Percentiles rank a stretch among this genome's conserved stretches.
Conservation (phyloP, 2,797 vertebrate genomes). For the Sphenodon punctatus region DNA sequence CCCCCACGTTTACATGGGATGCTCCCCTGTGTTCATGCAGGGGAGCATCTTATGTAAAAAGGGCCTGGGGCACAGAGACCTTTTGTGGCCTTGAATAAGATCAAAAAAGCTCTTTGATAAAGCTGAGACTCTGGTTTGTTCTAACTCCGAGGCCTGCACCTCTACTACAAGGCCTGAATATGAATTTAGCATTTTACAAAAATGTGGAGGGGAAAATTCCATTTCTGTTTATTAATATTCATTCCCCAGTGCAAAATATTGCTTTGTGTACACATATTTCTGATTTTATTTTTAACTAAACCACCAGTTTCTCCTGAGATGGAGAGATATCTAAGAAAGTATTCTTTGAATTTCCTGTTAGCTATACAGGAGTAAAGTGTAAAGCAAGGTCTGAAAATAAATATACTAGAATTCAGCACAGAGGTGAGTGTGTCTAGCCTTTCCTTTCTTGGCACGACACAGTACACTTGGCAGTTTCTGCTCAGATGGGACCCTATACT, state of each 20-base stretch:
- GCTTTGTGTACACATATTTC: neutral
- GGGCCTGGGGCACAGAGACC: too few relatives aligned
- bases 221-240: neutral
- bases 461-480: neutral
- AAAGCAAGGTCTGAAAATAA: neutral
- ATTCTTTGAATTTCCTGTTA: neutral
- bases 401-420: neutral
- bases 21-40: too few relatives aligned
- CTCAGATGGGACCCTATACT: fast-evolving
- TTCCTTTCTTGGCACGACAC: neutral
- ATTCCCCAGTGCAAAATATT: neutral
- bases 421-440: neutral
- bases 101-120: fast-evolving
- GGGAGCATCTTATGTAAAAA: too few relatives aligned
- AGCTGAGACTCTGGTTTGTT: neutral
- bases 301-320: neutral
- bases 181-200: neutral
- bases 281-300: neutral
- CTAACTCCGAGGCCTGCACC: neutral
- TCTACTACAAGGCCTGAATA: neutral
- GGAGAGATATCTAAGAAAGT: neutral
- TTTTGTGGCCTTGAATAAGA: too few relatives aligned
- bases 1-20: too few relatives aligned
- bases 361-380: neutral
- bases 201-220: neutral